Evolutionary conservation across 2,113 vertebrate species (phyloP).

Genomic region (Theristicus caerulescens): DNA sequence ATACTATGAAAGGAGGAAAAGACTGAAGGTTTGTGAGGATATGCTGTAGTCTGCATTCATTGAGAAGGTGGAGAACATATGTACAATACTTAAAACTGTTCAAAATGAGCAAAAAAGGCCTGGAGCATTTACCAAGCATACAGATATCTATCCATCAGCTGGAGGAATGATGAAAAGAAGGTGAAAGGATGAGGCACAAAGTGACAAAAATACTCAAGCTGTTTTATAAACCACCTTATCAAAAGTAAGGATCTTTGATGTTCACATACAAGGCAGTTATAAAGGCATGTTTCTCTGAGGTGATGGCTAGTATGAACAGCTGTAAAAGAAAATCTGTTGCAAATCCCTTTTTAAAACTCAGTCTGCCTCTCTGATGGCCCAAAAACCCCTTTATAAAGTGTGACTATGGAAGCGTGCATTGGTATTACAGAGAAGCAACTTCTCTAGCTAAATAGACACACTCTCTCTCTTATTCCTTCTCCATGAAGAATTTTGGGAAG

Average conservation of each 20-base stretch:
- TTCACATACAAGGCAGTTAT: neutral
- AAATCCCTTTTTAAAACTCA: neutral
- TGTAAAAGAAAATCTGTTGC: neutral
- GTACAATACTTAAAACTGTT: neutral
- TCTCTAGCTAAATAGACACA: neutral
- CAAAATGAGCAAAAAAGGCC: neutral
- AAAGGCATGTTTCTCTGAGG: neutral
- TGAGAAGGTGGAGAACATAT: neutral
- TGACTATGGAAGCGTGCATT: rapidly evolving
- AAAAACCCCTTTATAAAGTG: neutral
- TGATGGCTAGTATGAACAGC: neutral
- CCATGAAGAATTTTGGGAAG: neutral
- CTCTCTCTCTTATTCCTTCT: neutral
- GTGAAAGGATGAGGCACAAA: neutral
- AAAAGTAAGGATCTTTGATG: neutral
- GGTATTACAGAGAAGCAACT: neutral
- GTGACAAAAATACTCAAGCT: neutral
- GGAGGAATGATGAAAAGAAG: neutral
- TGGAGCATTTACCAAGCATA: neutral
- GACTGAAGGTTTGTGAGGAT: neutral
- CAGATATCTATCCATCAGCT: neutral
- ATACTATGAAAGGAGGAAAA: slow-evolving; percentile 30
- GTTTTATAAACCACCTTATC: neutral
- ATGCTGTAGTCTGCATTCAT: neutral
- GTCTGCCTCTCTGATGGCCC: neutral